These are phyloP conservation scores for Agriopis marginaria DNA, from an alignment of 2,888 invertebrate species.

Conservation along the genomic window DNA sequence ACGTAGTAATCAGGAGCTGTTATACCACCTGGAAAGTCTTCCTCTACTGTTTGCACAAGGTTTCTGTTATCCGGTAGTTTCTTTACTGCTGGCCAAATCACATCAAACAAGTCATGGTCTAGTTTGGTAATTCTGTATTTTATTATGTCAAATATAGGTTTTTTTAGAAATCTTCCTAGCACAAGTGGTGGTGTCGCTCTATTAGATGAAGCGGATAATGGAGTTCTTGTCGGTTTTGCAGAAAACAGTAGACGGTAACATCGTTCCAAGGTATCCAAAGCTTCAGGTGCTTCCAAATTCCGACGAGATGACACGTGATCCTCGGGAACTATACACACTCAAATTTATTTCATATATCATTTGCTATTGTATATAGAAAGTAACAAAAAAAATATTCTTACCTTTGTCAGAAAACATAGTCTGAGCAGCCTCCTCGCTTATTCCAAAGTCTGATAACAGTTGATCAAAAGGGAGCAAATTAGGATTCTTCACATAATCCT, in stretches of 20 bases:
- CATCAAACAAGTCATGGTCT: conserved; percentile 95
- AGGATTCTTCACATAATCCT: conserved; percentile 91
- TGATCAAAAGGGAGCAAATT: conserved; percentile 89
- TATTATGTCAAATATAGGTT: conserved; percentile 90
- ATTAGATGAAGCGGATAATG: conserved; percentile 87
- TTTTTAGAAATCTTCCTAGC: conserved; percentile 91
- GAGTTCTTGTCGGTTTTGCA: conserved; percentile 84
- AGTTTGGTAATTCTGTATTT: conserved; percentile 92
- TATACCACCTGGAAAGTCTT: conserved; percentile 91
- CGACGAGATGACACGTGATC: conserved; percentile 92
- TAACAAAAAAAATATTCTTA: conserved; percentile 66
- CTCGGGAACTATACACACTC: conserved; percentile 87
- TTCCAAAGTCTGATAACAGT: conserved; percentile 90
- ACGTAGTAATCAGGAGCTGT: conserved; percentile 95
- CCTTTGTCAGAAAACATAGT: conserved; percentile 93
- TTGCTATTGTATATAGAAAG: neutral
- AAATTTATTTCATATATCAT: conserved; percentile 7
- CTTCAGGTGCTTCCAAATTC: conserved; percentile 89
- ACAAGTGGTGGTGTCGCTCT: conserved; percentile 84
- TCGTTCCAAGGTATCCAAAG: conserved; percentile 90
- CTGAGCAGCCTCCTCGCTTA: conserved; percentile 88
- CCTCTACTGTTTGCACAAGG: conserved; percentile 86
- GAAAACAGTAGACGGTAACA: conserved; percentile 91
- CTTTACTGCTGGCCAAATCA: conserved; percentile 95
- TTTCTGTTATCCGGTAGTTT: conserved; percentile 88